Conservation (phyloP, 2,113 vertebrate species). For the Saimiri boliviensis region DNA sequence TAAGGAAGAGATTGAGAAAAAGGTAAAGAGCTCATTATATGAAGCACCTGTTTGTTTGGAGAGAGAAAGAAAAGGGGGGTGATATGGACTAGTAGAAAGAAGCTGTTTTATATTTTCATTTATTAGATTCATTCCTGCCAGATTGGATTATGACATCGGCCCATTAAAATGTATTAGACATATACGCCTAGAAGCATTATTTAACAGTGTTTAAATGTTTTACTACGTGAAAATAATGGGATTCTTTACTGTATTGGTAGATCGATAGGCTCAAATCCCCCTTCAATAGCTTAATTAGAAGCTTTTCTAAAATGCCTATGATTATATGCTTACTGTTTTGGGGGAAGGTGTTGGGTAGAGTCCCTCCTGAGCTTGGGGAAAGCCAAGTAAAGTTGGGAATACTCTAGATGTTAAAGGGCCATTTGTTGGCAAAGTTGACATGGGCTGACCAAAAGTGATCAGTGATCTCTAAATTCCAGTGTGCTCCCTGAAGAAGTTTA, state of each 20-base stretch:
- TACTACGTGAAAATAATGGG: background rate
- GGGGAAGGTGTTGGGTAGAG: background rate
- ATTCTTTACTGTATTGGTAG: constrained; percentile 1
- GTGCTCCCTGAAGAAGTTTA: constrained; percentile 29
- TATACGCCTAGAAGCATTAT: background rate
- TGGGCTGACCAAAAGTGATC: background rate
- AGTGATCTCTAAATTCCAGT: background rate
- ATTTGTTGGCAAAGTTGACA: background rate
- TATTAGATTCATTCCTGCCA: constrained; percentile 30
- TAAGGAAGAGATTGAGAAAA: constrained; percentile 89
- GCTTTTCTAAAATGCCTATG: constrained; percentile 21
- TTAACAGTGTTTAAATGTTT: constrained; percentile 48
- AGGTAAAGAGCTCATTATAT: constrained; percentile 84
- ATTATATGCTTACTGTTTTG: constrained; percentile 11
- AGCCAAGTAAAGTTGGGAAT: background rate
- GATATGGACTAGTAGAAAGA: background rate
- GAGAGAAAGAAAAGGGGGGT: constrained; percentile 41
- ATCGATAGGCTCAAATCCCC: background rate
- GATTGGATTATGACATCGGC: background rate
- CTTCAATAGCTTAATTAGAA: constrained; percentile 27
- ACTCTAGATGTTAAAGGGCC: background rate
- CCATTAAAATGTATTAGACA: constrained; percentile 52
- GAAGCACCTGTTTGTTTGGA: constrained; percentile 27
- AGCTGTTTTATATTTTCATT: constrained; percentile 20
- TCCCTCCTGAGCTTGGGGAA: background rate